These are phyloP conservation scores for Cichladusa arquata DNA, from an alignment of 2,113 vertebrate species.

Conservation along the genomic window DNA sequence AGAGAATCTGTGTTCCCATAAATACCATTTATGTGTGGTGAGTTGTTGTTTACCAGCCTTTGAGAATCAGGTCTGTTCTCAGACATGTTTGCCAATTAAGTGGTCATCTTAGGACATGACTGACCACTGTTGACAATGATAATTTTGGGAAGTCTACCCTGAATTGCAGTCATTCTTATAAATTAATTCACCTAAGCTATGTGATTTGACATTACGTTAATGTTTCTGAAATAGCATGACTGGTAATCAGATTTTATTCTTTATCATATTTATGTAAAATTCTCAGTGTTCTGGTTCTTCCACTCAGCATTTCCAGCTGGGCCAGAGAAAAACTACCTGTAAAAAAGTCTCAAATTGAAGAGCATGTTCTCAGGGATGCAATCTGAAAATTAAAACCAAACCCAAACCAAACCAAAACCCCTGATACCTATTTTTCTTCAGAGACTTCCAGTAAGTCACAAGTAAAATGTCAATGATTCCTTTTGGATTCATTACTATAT, in stretches of 20 bases:
- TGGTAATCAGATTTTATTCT: neutral
- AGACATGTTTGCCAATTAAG: slow-evolving; percentile 1
- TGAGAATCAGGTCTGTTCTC: slow-evolving; percentile 6
- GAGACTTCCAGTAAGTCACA: slow-evolving; percentile 23
- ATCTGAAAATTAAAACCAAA: slow-evolving; percentile 12
- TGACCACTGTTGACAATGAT: neutral
- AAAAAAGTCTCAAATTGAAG: neutral
- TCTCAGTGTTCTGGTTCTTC: slow-evolving; percentile 3
- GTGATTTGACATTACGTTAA: neutral
- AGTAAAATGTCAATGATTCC: slow-evolving; percentile 25
- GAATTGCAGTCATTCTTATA: neutral
- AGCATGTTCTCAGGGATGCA: neutral
- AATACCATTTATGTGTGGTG: neutral
- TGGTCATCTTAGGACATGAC: neutral
- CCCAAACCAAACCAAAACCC: neutral
- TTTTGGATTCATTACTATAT: slow-evolving; percentile 34
- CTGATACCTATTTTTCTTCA: slow-evolving; percentile 8
- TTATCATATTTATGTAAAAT: neutral
- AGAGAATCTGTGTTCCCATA: neutral
- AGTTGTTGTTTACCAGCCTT: slow-evolving; percentile 8
- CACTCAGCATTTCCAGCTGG: neutral
- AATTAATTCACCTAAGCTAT: neutral
- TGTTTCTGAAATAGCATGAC: neutral
- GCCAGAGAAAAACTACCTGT: neutral
- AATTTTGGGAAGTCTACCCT: neutral